Percentiles rank a stretch among this genome's conserved stretches.
These are phyloP conservation scores for Ephydatia muelleri DNA, from an alignment of 37 sponge, comb jelly and placozoan species.

Conservation along the genomic window DNA sequence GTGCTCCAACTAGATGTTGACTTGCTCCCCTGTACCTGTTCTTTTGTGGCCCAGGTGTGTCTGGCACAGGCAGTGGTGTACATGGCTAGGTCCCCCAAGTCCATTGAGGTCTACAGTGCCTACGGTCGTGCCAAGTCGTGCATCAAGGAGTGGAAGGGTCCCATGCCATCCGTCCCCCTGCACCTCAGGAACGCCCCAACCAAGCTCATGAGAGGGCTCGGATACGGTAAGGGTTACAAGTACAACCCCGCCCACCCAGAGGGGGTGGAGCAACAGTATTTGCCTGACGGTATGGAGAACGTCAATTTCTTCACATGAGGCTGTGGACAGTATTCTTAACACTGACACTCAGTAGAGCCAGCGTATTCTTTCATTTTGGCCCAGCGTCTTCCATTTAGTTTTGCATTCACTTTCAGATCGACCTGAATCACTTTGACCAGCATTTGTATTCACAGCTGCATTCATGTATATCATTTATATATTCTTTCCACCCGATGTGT, in stretches of 20 bases:
- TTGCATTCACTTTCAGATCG: no score
- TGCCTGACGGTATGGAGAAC: constrained; percentile 28
- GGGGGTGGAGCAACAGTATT: constrained; percentile 34
- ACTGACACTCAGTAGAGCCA: not conserved
- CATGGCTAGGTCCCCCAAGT: constrained; percentile 62
- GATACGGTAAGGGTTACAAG: constrained; percentile 58
- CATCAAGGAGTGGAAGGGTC: constrained; percentile 23
- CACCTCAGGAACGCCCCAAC: constrained; percentile 66
- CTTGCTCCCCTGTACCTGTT: not conserved
- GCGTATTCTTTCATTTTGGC: not conserved
- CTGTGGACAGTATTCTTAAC: no score
- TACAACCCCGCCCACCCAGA: constrained; percentile 37
- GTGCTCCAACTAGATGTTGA: not conserved
- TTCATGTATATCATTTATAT: not conserved
- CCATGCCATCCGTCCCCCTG: constrained; percentile 51
- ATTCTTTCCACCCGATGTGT: no score
- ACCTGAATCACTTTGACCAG: not conserved
- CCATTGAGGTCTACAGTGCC: constrained; percentile 38
- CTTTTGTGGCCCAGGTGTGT: constrained; percentile 8
- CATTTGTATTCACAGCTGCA: not conserved
- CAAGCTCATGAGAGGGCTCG: constrained; percentile 39
- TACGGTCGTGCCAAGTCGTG: constrained; percentile 21
- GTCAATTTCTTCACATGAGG: constrained; percentile 35
- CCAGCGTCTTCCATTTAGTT: no score
- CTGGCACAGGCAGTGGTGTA: constrained; percentile 65